Percentiles rank a stretch among this genome's conserved stretches.
These are phyloP conservation scores for Brachionus manjavacas DNA, from an alignment of 1,140 invertebrate genomes.

Conservation along the genomic window DNA sequence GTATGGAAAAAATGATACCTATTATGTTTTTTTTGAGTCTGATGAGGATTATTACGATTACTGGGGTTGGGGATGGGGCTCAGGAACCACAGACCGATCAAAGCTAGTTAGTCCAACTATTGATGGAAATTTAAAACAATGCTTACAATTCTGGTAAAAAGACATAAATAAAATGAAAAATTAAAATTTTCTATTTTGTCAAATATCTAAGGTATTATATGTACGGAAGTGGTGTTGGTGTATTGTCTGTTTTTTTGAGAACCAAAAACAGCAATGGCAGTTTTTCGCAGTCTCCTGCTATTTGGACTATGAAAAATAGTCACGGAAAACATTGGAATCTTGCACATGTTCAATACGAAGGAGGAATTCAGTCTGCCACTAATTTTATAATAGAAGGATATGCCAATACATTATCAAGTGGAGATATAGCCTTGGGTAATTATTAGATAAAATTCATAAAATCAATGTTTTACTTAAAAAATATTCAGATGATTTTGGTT, in stretches of 20 bases:
- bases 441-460: slow-evolving; percentile 44
- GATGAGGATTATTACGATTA: slow-evolving; percentile 26
- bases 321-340: slow-evolving; percentile 33
- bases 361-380: not conserved
- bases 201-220: not conserved
- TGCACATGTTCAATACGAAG: not conserved
- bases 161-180: not conserved
- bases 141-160: slow-evolving; percentile 46
- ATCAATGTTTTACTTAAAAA: not conserved
- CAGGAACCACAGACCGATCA: slow-evolving; percentile 1
- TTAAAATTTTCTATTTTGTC: not conserved
- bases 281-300: not conserved
- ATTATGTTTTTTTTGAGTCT: slow-evolving; percentile 19
- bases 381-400: slow-evolving; percentile 34
- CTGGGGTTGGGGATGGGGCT: not conserved
- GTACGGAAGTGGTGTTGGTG: not conserved
- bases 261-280: not conserved
- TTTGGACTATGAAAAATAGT: slow-evolving; percentile 35
- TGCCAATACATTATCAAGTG: not conserved
- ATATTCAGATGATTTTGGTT: slow-evolving; percentile 3
- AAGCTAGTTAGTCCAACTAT: slow-evolving; percentile 10
- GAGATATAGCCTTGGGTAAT: slow-evolving; percentile 13
- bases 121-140: slow-evolving; percentile 36
- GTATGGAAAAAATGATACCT: not conserved
- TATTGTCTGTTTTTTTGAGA: not conserved